phyloP scores from a whole-genome alignment of 2,113 vertebrate species.

The Narcine bancroftii region DNA sequence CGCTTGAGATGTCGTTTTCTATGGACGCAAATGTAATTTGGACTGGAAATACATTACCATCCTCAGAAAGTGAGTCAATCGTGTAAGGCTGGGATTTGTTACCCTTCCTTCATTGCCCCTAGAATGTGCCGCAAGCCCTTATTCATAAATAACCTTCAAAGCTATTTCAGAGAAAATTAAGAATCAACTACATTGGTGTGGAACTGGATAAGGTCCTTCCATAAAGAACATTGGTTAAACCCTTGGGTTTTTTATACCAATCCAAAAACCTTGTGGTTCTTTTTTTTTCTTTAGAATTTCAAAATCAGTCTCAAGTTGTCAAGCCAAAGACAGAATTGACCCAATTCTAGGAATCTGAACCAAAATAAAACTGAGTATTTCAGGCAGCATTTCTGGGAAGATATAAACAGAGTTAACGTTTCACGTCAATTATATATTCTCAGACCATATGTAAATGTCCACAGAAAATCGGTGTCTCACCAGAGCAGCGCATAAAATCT shows the following conservation, averaged over 20 bases:
- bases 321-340: no score
- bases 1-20: not conserved
- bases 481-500: not conserved
- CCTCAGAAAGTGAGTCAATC: not conserved
- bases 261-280: not conserved
- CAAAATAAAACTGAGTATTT: no score
- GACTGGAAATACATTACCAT: not conserved
- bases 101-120: not conserved
- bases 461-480: not conserved
- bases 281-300: not conserved
- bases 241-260: not conserved
- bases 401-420: no score
- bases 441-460: not conserved
- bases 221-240: not conserved
- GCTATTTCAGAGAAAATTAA: not conserved
- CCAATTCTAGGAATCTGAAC: no score
- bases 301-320: not conserved
- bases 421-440: no score
- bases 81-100: not conserved
- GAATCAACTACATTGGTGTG: not conserved
- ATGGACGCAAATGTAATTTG: not conserved
- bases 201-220: not conserved
- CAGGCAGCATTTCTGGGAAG: no score
- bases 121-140: not conserved
- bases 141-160: not conserved